Base-by-base conservation (phyloP, 2,113 vertebrate genomes). In the Erinaceus europaeus region DNA sequence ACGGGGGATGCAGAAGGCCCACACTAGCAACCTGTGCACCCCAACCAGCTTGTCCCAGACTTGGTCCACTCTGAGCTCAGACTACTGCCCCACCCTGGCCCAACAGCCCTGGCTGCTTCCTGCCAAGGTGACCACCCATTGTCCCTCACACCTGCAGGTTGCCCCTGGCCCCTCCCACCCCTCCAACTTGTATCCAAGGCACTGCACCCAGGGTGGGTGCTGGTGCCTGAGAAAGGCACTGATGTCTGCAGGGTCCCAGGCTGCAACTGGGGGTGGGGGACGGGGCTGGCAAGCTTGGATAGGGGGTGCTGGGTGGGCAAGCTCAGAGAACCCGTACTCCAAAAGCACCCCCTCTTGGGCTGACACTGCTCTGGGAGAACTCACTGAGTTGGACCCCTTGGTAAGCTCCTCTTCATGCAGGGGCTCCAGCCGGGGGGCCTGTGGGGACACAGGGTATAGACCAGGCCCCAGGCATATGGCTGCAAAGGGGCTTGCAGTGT, bases 391-490 rank as follows among this genome's bases (percentile, higher is more conserved):
- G 84, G 97, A 96, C 6, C 96, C 97, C 94, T 97, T 96, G 93
- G 98, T 91, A 87, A 97, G 74, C 0, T 94, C 93, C 48, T 98
- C 98, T 78, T 98, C 98, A 50, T 97, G 98, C 71, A 98, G 95
- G 0, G 98, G 98, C 95, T 99, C 98, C 97, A 99, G 91, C 89
- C 97, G 97, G 0, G 98, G 98, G 94, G 97, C 97, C 98, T 99
- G 91, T 11, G 50, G 57, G 5, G 62, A 40, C 29, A 88, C 3
- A 78, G 48, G 57, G 69, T n/a, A 4, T 46, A 65, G 72, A 42
- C 46, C 1, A 0, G 81, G 57, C 25, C 34, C 32, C 52, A n/a
- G n/a, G n/a, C n/a, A n/a, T n/a, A n/a, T n/a, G n/a, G n/a, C n/a
- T n/a, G n/a, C n/a, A n/a, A n/a, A n/a, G n/a, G n/a, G n/a, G n/a